Conservation (phyloP, 2,888 invertebrate species). For the Leptinotarsa tumamoca region DNA sequence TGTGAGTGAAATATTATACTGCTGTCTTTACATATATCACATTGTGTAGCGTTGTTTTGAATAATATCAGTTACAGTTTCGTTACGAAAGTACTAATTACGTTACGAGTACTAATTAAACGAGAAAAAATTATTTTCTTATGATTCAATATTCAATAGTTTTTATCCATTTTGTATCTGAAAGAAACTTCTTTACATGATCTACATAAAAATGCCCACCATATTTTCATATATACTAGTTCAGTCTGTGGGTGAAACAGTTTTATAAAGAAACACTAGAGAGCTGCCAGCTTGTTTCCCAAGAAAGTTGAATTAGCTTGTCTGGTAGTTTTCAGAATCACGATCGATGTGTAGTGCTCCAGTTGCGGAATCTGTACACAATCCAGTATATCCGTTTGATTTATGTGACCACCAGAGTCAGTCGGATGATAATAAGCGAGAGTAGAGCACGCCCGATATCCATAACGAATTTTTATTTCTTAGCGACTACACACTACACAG, state of each 20-base stretch:
- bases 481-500: not conserved
- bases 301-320: slow-evolving; percentile 55
- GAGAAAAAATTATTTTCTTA: too few species aligned
- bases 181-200: too few species aligned
- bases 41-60: too few species aligned
- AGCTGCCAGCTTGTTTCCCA: slow-evolving; percentile 13
- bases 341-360: slow-evolving; percentile 63
- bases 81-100: too few species aligned
- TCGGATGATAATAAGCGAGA: slow-evolving; percentile 10
- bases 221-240: too few species aligned
- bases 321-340: slow-evolving; percentile 64
- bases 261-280: not conserved
- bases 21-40: too few species aligned
- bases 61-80: too few species aligned
- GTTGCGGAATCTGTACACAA: slow-evolving; percentile 62
- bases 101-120: too few species aligned
- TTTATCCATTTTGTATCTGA: too few species aligned
- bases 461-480: not conserved
- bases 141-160: too few species aligned
- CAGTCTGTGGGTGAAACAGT: not conserved
- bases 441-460: not conserved
- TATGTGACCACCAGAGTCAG: slow-evolving; percentile 53
- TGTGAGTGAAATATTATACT: too few species aligned
- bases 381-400: slow-evolving; percentile 58
- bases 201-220: too few species aligned